Evolutionary conservation across 2,888 invertebrate species (phyloP).

Genomic region (Trichopoda pennipes): DNA sequence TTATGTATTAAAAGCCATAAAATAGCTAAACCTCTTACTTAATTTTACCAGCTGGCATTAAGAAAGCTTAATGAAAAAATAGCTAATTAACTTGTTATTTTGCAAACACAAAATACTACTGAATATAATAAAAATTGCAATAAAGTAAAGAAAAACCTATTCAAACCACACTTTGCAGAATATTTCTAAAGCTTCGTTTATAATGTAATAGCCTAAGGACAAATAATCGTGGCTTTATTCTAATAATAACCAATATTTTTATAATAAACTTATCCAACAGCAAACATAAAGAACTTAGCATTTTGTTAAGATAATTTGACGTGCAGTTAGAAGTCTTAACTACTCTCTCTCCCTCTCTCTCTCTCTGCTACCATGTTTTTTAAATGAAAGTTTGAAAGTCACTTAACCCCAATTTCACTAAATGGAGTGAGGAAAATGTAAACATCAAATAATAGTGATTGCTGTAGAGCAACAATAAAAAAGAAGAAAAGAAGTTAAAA

Average conservation of each 20-base stretch:
- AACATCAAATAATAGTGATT: slow-evolving; percentile 46
- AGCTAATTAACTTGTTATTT: slow-evolving; percentile 6
- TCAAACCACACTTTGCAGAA: background rate
- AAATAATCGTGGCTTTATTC: slow-evolving; percentile 34
- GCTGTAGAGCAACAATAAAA: slow-evolving; percentile 10
- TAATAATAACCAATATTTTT: slow-evolving; percentile 34
- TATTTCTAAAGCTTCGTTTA: slow-evolving; percentile 1
- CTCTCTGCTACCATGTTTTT: slow-evolving; percentile 1
- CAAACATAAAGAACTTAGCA: slow-evolving; percentile 15
- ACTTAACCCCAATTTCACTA: slow-evolving; percentile 66
- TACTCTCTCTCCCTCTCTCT: too few relatives aligned
- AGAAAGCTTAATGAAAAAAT: too few relatives aligned
- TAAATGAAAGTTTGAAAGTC: slow-evolving; percentile 67
- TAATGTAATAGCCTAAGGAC: slow-evolving; percentile 3
- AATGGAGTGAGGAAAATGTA: slow-evolving; percentile 27
- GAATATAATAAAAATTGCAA: background rate
- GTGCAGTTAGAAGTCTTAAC: background rate
- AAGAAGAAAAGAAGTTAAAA: slow-evolving; percentile 15
- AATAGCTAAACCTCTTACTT: too few relatives aligned
- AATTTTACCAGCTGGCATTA: too few relatives aligned
- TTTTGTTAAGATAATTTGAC: slow-evolving; percentile 21
- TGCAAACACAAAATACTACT: background rate
- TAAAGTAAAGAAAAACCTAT: background rate
- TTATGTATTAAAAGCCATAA: too few relatives aligned
- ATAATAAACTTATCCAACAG: slow-evolving; percentile 50